These are phyloP conservation scores for Bicyclus anynana DNA, from an alignment of 1,140 invertebrate genomes.

Conservation along the genomic window DNA sequence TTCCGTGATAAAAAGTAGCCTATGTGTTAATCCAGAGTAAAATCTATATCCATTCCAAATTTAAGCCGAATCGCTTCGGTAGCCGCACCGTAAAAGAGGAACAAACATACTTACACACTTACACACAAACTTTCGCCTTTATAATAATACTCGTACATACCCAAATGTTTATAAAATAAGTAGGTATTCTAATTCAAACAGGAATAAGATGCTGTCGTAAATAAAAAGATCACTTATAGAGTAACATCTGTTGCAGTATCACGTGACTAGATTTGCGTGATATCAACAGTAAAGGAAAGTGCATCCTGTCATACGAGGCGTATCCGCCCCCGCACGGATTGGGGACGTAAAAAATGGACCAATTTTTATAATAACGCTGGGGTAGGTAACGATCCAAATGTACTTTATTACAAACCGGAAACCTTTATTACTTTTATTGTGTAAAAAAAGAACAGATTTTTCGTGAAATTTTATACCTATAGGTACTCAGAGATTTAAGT, in stretches of 20 bases:
- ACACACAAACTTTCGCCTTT: no score
- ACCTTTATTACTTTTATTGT: conserved; percentile 61
- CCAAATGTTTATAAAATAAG: no score
- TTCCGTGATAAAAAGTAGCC: no score
- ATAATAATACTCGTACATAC: no score
- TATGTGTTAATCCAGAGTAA: no score
- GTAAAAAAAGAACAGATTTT: conserved; percentile 42
- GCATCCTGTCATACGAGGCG: conserved; percentile 71
- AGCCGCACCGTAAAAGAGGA: no score
- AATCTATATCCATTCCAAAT: no score
- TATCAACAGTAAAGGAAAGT: conserved; percentile 50
- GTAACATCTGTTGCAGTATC: conserved; percentile 56
- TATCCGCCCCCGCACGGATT: conserved; percentile 67
- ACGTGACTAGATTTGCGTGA: conserved; percentile 46
- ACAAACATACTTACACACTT: no score
- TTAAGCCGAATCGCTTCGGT: no score
- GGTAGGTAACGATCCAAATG: conserved; percentile 53
- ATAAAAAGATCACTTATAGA: no score
- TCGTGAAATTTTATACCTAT: conserved; percentile 37
- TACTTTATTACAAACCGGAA: conserved; percentile 72
- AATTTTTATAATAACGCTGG: conserved; percentile 70
- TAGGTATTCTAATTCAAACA: no score
- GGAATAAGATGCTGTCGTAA: no score
- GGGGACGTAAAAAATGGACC: conserved; percentile 65
- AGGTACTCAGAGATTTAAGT: conserved; percentile 23